Evolutionary conservation across 2,888 invertebrate genomes (phyloP).

Genomic region (Pollenia griseotomentosa): DNA sequence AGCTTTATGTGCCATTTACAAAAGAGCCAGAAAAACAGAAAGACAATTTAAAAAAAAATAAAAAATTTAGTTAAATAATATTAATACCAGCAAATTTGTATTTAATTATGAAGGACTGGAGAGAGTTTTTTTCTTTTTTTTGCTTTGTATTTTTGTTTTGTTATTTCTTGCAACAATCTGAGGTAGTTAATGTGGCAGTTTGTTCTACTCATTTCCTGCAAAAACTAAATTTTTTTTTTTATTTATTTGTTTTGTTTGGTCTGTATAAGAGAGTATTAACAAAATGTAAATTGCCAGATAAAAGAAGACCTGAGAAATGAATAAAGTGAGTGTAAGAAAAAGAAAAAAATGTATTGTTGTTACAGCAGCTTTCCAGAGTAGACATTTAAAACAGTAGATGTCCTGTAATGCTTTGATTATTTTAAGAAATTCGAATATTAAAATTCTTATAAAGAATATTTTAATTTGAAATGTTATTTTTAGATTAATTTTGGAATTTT

Average conservation of each 20-base stretch:
- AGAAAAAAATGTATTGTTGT: background rate
- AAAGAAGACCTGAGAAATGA: slow-evolving; percentile 5
- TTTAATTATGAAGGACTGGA: background rate
- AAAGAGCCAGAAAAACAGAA: background rate
- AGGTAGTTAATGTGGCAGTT: background rate
- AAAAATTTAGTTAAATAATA: background rate
- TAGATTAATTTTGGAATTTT: too few species aligned
- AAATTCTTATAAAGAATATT: too few species aligned
- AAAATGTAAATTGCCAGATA: slow-evolving; percentile 42
- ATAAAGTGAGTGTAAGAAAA: background rate
- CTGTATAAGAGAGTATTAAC: slow-evolving; percentile 56
- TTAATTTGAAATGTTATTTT: too few species aligned
- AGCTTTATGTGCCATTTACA: background rate
- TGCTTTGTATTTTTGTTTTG: background rate
- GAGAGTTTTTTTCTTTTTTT: background rate
- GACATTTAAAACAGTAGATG: background rate
- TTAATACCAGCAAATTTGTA: slow-evolving; percentile 6
- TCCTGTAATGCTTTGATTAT: too few species aligned
- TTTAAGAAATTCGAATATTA: background rate
- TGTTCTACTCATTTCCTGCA: slow-evolving; percentile 6
- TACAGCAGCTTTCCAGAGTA: background rate
- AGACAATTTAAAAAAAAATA: slow-evolving; percentile 29
- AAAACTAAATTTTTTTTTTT: slow-evolving; percentile 19
- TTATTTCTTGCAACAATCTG: background rate
- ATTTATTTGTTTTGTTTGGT: slow-evolving; percentile 35